These are phyloP conservation scores for Trachemys scripta DNA, from an alignment of 2,113 vertebrate genomes.

Conservation along the genomic window DNA sequence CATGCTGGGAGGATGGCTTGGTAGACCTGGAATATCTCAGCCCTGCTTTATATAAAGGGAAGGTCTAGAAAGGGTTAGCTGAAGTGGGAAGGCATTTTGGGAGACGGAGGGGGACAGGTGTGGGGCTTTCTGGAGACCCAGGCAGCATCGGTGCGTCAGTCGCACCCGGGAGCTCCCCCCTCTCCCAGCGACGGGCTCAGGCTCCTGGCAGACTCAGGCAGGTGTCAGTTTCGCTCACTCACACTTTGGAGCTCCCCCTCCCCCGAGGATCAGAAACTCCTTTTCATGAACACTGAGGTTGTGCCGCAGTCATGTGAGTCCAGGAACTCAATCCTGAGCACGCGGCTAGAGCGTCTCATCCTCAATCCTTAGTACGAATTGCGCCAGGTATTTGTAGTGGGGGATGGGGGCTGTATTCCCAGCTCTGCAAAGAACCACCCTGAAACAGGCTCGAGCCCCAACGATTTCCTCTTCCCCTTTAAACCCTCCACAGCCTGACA, in stretches of 20 bases:
- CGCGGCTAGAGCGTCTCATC: not conserved
- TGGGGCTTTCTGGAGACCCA: not conserved
- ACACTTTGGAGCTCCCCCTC: no score
- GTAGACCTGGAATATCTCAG: not conserved
- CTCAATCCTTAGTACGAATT: no score
- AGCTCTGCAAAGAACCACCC: not conserved
- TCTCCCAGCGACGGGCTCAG: not conserved
- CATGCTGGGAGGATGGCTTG: not conserved
- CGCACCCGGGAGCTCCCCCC: rapidly evolving
- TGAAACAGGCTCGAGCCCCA: not conserved
- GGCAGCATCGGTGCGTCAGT: not conserved
- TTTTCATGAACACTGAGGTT: not conserved
- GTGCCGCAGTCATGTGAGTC: not conserved
- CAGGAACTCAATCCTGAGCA: not conserved
- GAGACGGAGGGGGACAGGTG: no score
- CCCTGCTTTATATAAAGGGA: not conserved
- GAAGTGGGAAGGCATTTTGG: not conserved
- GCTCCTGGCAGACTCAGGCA: not conserved
- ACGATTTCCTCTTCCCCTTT: not conserved
- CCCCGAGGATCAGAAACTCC: not conserved
- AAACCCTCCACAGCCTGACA: not conserved
- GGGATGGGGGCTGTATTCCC: not conserved
- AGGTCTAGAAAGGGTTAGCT: not conserved
- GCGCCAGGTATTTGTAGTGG: no score
- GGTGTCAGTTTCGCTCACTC: not conserved